A percentile compares a stretch with the other conserved stretches of the same genome.
These are phyloP conservation scores for Myzus persicae DNA, from an alignment of 1,140 invertebrate species.

Conservation along the genomic window DNA sequence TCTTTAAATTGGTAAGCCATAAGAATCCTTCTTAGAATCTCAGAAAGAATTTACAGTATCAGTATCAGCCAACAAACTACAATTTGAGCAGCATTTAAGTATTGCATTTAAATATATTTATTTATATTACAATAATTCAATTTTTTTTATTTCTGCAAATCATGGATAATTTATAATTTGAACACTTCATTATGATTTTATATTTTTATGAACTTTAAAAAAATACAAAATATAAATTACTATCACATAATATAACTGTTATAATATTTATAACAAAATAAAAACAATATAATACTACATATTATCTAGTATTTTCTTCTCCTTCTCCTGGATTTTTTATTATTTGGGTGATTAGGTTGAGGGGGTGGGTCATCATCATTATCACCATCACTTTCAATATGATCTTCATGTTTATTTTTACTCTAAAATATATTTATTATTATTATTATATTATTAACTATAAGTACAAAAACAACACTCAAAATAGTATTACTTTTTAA, in stretches of 20 bases:
- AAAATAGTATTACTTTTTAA: background rate
- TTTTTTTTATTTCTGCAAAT: background rate
- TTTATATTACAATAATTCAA: background rate
- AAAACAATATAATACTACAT: background rate
- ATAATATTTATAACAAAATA: background rate
- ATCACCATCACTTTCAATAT: constrained; percentile 25
- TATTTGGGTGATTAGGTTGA: background rate
- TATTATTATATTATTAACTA: background rate
- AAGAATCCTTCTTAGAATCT: no score
- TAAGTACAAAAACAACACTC: background rate
- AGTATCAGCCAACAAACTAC: no score
- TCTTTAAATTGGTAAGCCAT: no score
- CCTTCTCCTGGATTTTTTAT: constrained; percentile 42
- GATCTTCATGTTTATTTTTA: constrained; percentile 28
- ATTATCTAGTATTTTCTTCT: constrained; percentile 42
- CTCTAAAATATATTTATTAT: constrained; percentile 41
- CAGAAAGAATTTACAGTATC: no score
- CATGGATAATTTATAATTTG: background rate
- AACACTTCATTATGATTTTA: background rate
- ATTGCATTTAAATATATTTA: background rate
- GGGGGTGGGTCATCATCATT: constrained; percentile 50
- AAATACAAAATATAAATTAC: constrained; percentile 37
- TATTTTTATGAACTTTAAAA: background rate
- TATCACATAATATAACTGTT: constrained; percentile 13
- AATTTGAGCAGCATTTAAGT: background rate